Evolutionary conservation across 2,888 invertebrate species (phyloP).

Genomic region (Asteroscopus sphinx): DNA sequence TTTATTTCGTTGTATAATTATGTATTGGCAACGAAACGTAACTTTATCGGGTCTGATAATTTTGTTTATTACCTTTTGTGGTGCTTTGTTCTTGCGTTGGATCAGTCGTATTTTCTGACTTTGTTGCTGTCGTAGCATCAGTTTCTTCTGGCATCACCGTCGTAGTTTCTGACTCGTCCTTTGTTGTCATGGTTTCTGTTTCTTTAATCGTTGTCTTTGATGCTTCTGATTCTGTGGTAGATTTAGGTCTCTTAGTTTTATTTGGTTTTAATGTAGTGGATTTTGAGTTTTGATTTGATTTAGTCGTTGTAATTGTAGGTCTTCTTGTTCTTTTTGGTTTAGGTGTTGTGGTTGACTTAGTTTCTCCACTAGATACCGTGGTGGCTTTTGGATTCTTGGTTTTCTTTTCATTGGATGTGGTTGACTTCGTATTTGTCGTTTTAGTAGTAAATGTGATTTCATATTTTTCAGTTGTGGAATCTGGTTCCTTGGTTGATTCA

Average conservation of each 20-base stretch:
- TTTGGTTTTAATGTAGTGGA: neutral
- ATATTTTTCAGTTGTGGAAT: neutral
- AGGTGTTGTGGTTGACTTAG: neutral
- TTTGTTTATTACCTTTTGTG: slow-evolving; percentile 13
- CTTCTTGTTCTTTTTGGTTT: neutral
- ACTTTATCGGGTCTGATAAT: neutral
- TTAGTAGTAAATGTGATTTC: neutral
- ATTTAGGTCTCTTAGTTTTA: neutral
- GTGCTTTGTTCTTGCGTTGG: slow-evolving; percentile 5
- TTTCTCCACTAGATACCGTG: neutral
- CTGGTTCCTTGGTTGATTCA: no score
- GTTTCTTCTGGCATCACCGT: no score
- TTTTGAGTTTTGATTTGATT: neutral
- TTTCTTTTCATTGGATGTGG: neutral
- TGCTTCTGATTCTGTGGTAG: neutral
- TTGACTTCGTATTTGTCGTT: neutral
- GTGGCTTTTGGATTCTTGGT: neutral
- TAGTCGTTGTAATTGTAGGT: neutral
- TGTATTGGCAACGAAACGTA: no score
- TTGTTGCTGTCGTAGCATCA: no score
- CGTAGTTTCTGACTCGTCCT: no score
- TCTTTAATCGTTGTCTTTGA: neutral
- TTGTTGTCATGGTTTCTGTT: neutral
- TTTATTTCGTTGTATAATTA: no score
- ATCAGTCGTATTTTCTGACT: no score